Base-by-base conservation (phyloP, 1,140 invertebrate genomes). In the Drosophila navojoa region DNA sequence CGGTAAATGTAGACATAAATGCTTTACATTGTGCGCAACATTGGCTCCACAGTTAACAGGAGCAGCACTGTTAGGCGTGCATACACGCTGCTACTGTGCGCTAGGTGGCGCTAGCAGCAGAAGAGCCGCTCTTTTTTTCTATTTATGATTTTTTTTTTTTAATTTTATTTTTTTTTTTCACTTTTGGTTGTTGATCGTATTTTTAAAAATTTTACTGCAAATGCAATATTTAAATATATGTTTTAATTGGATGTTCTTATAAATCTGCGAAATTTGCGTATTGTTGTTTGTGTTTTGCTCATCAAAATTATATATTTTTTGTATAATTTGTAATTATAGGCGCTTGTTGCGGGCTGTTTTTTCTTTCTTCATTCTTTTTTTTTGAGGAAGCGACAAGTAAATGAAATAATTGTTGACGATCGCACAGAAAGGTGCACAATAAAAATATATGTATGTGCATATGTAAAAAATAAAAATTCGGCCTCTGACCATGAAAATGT, bases 241-340 rank as follows among this genome's bases (percentile, higher is more conserved):
- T 49, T 71, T 75, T 79, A 49, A 47, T 67, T 59, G 25, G 5
- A 16, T 52, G 25, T 44, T 45, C 38, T 64, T 22, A 57, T 77
- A 85, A 77, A 75, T 81, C 27, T 38, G 9, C 53, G 50, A 59
- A 66, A 52, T 66, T 44, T 15, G 3, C 53, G 13, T 74, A 80
- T 80, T 27, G 27, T 27, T 74, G 16, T 15, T 15, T 11, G n/a
- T 69, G 49, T 49, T 49, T 10, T 29, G 6, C 5, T 9, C 27
- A 22, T n/a, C 40, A 45, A 27, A 15, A 58, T 76, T 3, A 44
- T 5, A 15, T 74, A 71, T 71, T 71, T 71, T 71, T 68, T 70
- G 75, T 32, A 86, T 76, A 81, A 77, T 85, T 77, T 71, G 69
- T 66, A 85, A 69, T 74, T 85, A 50, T 45, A 57, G 13, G 22